Evolutionary conservation across 2,888 invertebrate genomes (phyloP).

Genomic region (Anthoptus insignis): DNA sequence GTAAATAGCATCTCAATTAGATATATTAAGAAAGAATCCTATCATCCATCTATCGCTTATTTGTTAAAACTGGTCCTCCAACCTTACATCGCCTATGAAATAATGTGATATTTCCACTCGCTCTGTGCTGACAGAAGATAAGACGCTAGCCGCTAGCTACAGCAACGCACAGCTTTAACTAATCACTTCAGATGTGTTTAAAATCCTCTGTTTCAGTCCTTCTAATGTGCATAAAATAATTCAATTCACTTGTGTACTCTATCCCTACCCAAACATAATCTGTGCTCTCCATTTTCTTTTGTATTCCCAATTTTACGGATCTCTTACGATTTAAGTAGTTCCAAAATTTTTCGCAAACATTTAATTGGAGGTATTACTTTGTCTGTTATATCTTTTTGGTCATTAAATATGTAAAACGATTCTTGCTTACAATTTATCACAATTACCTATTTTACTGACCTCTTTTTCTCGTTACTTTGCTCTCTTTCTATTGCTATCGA

Average conservation of each 20-base stretch:
- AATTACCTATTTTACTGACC: slow-evolving; percentile 49
- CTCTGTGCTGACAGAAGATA: slow-evolving; percentile 12
- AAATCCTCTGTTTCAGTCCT: not conserved
- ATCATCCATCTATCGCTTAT: no score
- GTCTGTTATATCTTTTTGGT: not conserved
- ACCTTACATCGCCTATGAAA: not conserved
- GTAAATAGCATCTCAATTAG: no score
- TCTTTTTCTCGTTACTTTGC: slow-evolving; percentile 49
- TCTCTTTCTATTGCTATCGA: slow-evolving; percentile 54
- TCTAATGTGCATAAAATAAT: not conserved
- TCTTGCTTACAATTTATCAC: slow-evolving; percentile 45
- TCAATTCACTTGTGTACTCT: not conserved
- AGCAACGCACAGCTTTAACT: slow-evolving; percentile 27
- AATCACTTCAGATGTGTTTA: slow-evolving; percentile 1
- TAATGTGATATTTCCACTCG: slow-evolving; percentile 13
- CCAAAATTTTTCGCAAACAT: no score
- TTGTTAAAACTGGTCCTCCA: not conserved
- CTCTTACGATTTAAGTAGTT: no score
- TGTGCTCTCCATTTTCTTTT: not conserved
- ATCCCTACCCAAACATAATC: not conserved
- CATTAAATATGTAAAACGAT: slow-evolving; percentile 23
- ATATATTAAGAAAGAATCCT: no score
- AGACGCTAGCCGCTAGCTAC: slow-evolving; percentile 32
- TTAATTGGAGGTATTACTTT: no score
- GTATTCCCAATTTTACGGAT: no score